Base-by-base conservation (phyloP, 1,140 invertebrate species). In the Drosophila neocordata region DNA sequence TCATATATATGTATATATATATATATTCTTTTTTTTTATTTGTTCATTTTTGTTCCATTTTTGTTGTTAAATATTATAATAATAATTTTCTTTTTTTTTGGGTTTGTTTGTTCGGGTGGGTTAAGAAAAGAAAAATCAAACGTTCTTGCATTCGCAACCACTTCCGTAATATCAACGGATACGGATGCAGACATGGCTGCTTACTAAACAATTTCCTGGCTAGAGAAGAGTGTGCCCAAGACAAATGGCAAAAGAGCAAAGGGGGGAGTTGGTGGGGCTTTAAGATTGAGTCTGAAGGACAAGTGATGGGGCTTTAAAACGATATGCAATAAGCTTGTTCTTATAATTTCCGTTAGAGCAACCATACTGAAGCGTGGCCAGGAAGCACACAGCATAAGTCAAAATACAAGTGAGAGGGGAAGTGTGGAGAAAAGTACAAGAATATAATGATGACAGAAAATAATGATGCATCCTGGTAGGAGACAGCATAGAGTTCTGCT, bases 361-460 rank as follows among this genome's bases (percentile, higher is more conserved):
- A 78, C 82, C 82, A 69, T 35, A 75, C 65, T 65, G 64, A 73
- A 65, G 64, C 78, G 58, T 76, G 70, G 79, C 74, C 65, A 81
- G 73, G 69, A 77, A 51, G 48, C 37, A 27, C 15, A 64, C 35
- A 15, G 18, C 35, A 31, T 34, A 48, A 44, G 62, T 51, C 61
- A 59, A 67, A 24, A 24, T 24, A n/a, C n/a, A n/a, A n/a, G 22
- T 24, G 4, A 31, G 53, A 65, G 55, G 18, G 64, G 56, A 52
- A 48, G 59, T 4, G 13, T 13, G 9, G 31, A 7, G 34, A 48
- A 31, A 31, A 20, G 79, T 82, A 82, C 81, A 79, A 74, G 83
- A 87, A 87, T 88, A 88, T 87, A 87, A 87, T 87, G 83, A 87
- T 87, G 82, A 87, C 82, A 87, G 82, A 87, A 87, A 87, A 87